A percentile compares a stretch with the other conserved stretches of the same genome.
Evolutionary conservation across 2,888 invertebrate genomes (phyloP).

Genomic region (Xestia c-nigrum): DNA sequence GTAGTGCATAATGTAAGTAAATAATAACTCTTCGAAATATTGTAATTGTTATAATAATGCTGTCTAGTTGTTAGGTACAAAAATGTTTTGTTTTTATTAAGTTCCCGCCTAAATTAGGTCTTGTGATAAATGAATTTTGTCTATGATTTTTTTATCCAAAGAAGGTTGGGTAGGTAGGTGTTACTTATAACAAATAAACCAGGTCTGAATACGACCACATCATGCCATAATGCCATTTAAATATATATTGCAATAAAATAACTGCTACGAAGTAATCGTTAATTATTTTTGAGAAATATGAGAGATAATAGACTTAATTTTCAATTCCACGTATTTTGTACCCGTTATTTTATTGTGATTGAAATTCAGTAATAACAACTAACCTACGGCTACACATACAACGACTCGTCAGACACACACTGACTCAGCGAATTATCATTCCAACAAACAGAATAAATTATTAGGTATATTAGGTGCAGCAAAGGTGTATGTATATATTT

Average conservation of each 20-base stretch:
- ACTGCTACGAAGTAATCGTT: constrained; percentile 25
- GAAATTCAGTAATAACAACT: not conserved
- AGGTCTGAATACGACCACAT: constrained; percentile 31
- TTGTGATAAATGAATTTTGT: constrained; percentile 60
- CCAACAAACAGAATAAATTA: constrained; percentile 20
- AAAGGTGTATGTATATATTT: constrained; percentile 37
- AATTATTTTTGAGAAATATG: constrained; percentile 46
- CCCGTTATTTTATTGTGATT: constrained; percentile 48
- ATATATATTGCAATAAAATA: constrained; percentile 43
- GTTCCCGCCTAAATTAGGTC: constrained; percentile 75
- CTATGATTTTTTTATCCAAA: constrained; percentile 54
- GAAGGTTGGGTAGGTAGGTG: constrained; percentile 25
- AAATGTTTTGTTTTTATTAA: constrained; percentile 65
- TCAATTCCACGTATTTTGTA: constrained; percentile 38
- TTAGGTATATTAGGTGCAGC: constrained; percentile 30
- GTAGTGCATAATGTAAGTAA: constrained; percentile 79
- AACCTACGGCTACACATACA: constrained; percentile 25
- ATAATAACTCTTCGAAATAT: constrained; percentile 76
- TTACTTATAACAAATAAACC: constrained; percentile 10
- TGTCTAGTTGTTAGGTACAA: constrained; percentile 81
- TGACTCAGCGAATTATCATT: constrained; percentile 31
- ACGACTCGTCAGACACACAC: constrained; percentile 33
- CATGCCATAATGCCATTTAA: constrained; percentile 28
- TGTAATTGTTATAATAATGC: constrained; percentile 80
- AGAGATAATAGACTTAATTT: constrained; percentile 52